A percentile compares a stretch with the other conserved stretches of the same genome.
Evolutionary conservation across 2,797 vertebrate species (phyloP).

Genomic region (Sus cebifrons): DNA sequence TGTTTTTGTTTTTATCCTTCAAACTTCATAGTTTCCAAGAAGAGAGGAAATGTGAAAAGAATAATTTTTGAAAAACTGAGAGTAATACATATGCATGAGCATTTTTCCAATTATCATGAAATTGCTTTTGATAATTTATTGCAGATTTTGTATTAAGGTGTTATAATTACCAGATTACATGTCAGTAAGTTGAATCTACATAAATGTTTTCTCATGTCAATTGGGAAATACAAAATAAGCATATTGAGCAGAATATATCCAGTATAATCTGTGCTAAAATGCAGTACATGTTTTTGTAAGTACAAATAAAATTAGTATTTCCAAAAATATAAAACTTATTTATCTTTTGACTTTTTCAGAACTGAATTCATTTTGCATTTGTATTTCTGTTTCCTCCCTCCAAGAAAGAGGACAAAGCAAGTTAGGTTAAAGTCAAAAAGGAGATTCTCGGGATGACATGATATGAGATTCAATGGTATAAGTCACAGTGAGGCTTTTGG

Average conservation of each 20-base stretch:
- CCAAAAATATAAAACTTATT: neutral
- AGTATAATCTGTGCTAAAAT: conserved; percentile 18
- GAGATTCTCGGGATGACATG: neutral
- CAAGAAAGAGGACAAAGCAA: neutral
- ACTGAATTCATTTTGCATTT: neutral
- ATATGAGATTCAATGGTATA: too few species aligned
- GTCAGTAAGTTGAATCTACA: conserved; percentile 13
- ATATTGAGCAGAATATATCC: neutral
- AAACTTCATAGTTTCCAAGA: conserved; percentile 55
- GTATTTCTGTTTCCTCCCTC: neutral
- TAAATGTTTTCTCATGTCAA: conserved; percentile 26
- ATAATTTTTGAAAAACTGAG: conserved; percentile 45
- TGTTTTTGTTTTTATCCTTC: conserved; percentile 7
- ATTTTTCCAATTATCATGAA: conserved; percentile 77
- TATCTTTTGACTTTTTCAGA: conserved; percentile 20
- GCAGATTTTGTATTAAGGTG: conserved; percentile 61
- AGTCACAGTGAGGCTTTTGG: neutral
- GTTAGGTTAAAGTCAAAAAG: neutral
- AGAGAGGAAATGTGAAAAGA: conserved; percentile 19
- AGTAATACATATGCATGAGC: conserved; percentile 69
- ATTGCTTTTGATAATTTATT: conserved; percentile 77
- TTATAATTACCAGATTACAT: conserved; percentile 69
- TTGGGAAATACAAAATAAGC: conserved; percentile 27
- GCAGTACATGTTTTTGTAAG: neutral
- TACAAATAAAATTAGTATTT: conserved; percentile 31